Evolutionary conservation across 2,888 invertebrate species (phyloP), one percentile per base, ranked within the genome.

Genomic region (Erynnis tages): DNA sequence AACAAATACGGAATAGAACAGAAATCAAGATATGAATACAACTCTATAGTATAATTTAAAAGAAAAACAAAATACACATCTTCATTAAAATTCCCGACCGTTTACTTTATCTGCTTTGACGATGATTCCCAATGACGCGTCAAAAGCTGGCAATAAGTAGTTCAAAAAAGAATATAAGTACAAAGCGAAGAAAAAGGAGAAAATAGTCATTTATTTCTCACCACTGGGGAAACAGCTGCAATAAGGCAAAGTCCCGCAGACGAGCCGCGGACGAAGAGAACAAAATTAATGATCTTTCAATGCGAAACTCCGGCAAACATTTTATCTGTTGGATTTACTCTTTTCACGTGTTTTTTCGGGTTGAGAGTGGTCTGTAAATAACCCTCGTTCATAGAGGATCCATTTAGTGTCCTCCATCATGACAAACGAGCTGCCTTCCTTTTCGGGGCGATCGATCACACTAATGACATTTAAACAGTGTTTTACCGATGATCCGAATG

Each of bases 391-490:
- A 82, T 81, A 69, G 74, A 69, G 67, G 71, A 72, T 76, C 79
- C 78, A 80, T 85, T 86, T 78, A 79, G 75, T 79, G 79, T 77
- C 78, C 62, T 72, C 62, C 54, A 56, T 62, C 71, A 77, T 85
- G 82, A 86, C 82, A 85, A 85, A 85, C 75, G 85, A 85, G 73
- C 71, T 69, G 66, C 67, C 76, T 70, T 75, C 70, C 70, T 71
- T 74, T 71, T 62, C 61, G 59, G 61, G 66, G 62, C 67, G 66
- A 86, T 86, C 83, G 72, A 84, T 87, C 85, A 85, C 73, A 56
- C 63, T 82, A 82, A 84, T 79, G 83, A 76, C 79, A 73, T 80
- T 80, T 80, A 75, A 79, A 73, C 72, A 71, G 68, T 73, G 70
- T 69, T 66, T 67, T 67, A 69, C 65, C 63, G 69, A 67, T 74